These are phyloP conservation scores for Epinephelus malabaricus DNA, from an alignment of 2,797 vertebrate genomes.

Conservation along the genomic window DNA sequence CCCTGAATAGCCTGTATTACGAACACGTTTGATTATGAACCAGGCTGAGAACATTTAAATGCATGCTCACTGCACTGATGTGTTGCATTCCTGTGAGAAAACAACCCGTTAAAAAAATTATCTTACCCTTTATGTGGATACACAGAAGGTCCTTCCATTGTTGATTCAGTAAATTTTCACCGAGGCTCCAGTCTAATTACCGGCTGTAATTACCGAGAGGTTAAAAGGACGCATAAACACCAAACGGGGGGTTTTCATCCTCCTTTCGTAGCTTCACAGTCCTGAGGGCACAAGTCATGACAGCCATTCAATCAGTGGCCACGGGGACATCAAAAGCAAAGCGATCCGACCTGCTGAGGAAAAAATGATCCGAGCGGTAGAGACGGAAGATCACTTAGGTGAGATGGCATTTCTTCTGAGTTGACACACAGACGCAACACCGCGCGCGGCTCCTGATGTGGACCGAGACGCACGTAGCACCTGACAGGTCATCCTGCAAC, in stretches of 20 bases:
- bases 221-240: conserved; percentile 40
- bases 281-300: conserved; percentile 68
- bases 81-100: conserved; percentile 41
- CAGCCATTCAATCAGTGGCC: conserved; percentile 54
- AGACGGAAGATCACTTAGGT: conserved; percentile 46
- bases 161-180: conserved; percentile 44
- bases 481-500: conserved; percentile 60
- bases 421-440: conserved; percentile 42
- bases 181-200: conserved; percentile 38
- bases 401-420: conserved; percentile 55
- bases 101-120: neutral
- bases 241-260: conserved; percentile 41
- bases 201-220: conserved; percentile 30
- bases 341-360: conserved; percentile 26
- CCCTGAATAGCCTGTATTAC: neutral
- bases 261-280: conserved; percentile 38
- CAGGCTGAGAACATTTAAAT: conserved; percentile 8
- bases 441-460: conserved; percentile 48
- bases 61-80: neutral
- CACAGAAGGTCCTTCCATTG: conserved; percentile 54
- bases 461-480: conserved; percentile 51
- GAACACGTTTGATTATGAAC: neutral
- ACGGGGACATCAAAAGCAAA: neutral
- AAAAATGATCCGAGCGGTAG: conserved; percentile 9
- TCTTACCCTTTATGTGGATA: conserved; percentile 69